Evolutionary conservation across 1,140 invertebrate genomes (phyloP).

Genomic region (Trichogramma pretiosum): DNA sequence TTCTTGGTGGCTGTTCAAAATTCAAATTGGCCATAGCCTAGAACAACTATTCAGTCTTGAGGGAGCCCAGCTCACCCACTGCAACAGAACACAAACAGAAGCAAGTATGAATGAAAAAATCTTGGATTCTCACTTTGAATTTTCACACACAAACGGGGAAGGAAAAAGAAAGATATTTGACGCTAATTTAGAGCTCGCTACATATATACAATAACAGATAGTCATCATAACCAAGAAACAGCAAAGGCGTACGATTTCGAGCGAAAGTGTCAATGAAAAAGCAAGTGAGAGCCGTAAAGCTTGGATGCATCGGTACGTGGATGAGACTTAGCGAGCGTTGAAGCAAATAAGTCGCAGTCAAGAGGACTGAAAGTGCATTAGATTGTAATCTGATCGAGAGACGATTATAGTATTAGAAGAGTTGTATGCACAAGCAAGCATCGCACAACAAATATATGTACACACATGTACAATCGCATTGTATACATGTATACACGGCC

Average conservation of each 20-base stretch:
- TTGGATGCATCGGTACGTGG: no score
- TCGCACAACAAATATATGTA: no score
- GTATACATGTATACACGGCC: no score
- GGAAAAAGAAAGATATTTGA: background rate
- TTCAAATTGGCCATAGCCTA: conserved; percentile 74
- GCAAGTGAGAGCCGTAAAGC: background rate
- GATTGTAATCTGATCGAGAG: no score
- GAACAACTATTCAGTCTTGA: background rate
- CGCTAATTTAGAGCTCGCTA: background rate
- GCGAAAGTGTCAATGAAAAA: conserved; percentile 9
- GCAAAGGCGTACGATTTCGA: background rate
- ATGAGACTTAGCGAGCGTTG: no score
- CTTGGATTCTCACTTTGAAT: no score
- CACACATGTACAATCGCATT: no score
- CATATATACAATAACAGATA: conserved; percentile 13
- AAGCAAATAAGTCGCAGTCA: no score
- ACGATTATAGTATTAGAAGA: no score
- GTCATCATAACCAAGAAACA: conserved; percentile 18
- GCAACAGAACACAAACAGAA: background rate
- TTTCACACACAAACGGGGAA: no score
- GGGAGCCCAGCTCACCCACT: background rate
- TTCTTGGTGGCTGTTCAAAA: conserved; percentile 70
- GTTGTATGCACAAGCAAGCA: no score
- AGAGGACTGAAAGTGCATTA: no score
- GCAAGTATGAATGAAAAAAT: background rate